These are phyloP conservation scores for Cyphomyrmex costatus DNA, from an alignment of 1,140 invertebrate species.

Conservation along the genomic window DNA sequence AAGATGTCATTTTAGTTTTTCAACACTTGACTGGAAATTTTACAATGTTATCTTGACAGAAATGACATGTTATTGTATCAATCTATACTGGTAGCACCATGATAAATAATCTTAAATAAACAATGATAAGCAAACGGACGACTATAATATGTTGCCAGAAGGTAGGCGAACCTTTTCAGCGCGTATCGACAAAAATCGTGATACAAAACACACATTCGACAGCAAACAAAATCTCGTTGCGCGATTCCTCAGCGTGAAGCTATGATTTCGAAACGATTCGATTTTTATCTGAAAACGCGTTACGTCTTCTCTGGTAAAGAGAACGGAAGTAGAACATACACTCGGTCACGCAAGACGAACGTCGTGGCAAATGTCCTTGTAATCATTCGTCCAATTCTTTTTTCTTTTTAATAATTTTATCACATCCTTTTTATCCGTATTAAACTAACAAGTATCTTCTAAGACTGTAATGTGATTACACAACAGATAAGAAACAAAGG, in stretches of 20 bases:
- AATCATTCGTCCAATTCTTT: conserved; percentile 2
- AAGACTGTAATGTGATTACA: too few species aligned
- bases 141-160: too few species aligned
- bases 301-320: conserved; percentile 19
- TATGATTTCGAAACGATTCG: conserved; percentile 31
- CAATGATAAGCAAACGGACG: conserved; percentile 23
- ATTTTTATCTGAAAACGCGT: conserved; percentile 46
- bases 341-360: conserved; percentile 1
- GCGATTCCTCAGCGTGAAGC: not conserved
- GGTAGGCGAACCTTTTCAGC: not conserved
- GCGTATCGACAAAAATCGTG: not conserved
- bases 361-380: not conserved
- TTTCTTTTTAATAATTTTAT: not conserved
- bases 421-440: not conserved
- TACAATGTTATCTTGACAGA: not conserved
- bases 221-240: not conserved
- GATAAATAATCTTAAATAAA: conserved; percentile 42
- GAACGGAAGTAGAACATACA: conserved; percentile 23
- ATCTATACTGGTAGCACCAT: conserved; percentile 6
- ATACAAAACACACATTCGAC: not conserved
- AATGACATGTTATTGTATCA: not conserved
- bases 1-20: not conserved
- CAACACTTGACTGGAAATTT: conserved; percentile 7
- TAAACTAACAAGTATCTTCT: too few species aligned
- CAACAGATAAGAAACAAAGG: too few species aligned